phyloP scores from a whole-genome alignment of 1,140 invertebrate species.

The Oreohelix idahoensis region DNA sequence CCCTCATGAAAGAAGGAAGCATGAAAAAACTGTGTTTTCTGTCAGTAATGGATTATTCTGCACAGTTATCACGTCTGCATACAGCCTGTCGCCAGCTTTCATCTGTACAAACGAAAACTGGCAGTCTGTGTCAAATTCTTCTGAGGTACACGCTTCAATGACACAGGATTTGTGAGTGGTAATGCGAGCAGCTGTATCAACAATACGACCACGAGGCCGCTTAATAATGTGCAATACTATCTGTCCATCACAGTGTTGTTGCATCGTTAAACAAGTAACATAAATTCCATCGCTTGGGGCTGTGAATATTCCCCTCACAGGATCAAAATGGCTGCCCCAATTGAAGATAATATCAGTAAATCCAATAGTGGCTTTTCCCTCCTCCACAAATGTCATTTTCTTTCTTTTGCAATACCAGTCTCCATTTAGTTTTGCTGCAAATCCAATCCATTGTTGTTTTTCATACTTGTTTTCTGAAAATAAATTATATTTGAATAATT shows the following conservation, averaged over 20 bases:
- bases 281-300: not conserved
- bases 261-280: not conserved
- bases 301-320: not conserved
- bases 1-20: not conserved
- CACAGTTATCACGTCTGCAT: not conserved
- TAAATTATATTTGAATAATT: no score
- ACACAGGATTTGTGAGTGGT: not conserved
- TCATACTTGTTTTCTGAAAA: no score
- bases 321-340: not conserved
- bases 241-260: not conserved
- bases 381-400: not conserved
- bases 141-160: not conserved
- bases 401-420: not conserved
- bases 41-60: not conserved
- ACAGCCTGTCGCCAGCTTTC: not conserved
- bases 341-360: not conserved
- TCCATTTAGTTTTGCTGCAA: not conserved
- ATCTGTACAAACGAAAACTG: not conserved
- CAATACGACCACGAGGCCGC: not conserved
- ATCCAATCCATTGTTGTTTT: not conserved
- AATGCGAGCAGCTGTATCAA: not conserved
- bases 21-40: not conserved
- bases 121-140: not conserved
- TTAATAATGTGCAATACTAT: not conserved
- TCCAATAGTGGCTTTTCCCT: not conserved